Percentiles rank a stretch among this genome's conserved stretches.
These are phyloP conservation scores for Clarias fuscus DNA, from an alignment of 2,797 vertebrate species.

Conservation along the genomic window DNA sequence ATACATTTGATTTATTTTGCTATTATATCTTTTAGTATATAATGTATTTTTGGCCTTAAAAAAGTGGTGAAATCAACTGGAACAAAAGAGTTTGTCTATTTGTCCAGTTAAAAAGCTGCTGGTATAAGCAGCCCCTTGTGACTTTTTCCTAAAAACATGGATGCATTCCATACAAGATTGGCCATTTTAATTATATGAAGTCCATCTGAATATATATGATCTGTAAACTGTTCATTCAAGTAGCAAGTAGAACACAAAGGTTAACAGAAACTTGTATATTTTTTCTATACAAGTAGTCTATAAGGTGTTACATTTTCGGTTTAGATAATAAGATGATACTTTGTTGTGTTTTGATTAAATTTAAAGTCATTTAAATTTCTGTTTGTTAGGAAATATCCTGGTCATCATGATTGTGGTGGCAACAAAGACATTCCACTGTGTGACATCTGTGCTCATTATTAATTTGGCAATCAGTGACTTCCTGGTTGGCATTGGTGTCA, in stretches of 20 bases:
- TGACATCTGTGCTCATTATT: slow-evolving; percentile 79
- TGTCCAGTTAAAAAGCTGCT: background rate
- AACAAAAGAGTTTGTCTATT: background rate
- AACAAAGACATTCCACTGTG: slow-evolving; percentile 76
- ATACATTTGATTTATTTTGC: background rate
- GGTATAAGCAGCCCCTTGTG: background rate
- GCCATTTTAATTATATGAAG: background rate
- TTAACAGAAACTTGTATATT: background rate
- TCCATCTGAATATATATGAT: background rate
- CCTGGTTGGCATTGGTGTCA: slow-evolving; percentile 78
- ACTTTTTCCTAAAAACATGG: background rate
- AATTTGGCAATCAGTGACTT: slow-evolving; percentile 83
- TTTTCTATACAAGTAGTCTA: background rate
- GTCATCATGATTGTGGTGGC: slow-evolving; percentile 79
- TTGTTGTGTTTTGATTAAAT: background rate
- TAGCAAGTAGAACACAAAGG: background rate
- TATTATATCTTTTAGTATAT: background rate
- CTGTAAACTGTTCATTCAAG: background rate
- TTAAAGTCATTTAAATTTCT: background rate
- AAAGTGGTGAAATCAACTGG: background rate
- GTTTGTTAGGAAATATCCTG: slow-evolving; percentile 73
- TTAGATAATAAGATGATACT: background rate
- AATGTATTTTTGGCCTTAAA: background rate
- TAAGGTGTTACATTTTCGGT: background rate
- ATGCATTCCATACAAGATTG: too few relatives aligned